phyloP scores from a whole-genome alignment of 2,888 invertebrate genomes.

The Gerosis bhagava region DNA sequence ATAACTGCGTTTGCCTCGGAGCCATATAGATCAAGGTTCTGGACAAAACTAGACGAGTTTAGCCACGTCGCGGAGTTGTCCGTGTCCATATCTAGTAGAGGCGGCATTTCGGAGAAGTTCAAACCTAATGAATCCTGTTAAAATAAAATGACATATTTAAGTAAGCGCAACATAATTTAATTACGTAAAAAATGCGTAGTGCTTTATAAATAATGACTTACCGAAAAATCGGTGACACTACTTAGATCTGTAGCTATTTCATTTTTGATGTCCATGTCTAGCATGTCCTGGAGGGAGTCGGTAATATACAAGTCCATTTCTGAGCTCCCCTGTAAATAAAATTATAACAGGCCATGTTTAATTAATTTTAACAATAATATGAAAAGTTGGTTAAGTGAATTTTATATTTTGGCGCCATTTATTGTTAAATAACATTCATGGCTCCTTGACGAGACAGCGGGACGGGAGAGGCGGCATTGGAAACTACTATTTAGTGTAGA shows the following conservation, averaged over 20 bases:
- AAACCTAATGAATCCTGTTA: constrained; percentile 82
- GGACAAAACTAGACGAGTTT: constrained; percentile 84
- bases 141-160: background rate
- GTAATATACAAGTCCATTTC: constrained; percentile 85
- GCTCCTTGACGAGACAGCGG: constrained; percentile 43
- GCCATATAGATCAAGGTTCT: constrained; percentile 86
- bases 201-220: too few relatives aligned
- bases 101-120: constrained; percentile 84
- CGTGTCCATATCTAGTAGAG: constrained; percentile 86
- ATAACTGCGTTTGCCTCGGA: constrained; percentile 90
- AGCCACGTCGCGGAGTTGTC: constrained; percentile 83
- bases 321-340: constrained; percentile 76
- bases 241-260: constrained; percentile 92
- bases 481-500: constrained; percentile 71
- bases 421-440: constrained; percentile 36
- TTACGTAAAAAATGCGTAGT: background rate
- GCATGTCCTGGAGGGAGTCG: constrained; percentile 93
- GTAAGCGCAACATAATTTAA: background rate
- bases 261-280: constrained; percentile 94
- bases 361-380: too few relatives aligned
- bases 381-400: too few relatives aligned
- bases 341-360: constrained; percentile 18
- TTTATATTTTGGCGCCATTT: constrained; percentile 57
- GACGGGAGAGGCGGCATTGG: constrained; percentile 48
- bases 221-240: constrained; percentile 85